Percentiles rank a stretch among this genome's conserved stretches.
phyloP scores from a whole-genome alignment of 2,797 vertebrate genomes.

The Sebastolobus altivelis region DNA sequence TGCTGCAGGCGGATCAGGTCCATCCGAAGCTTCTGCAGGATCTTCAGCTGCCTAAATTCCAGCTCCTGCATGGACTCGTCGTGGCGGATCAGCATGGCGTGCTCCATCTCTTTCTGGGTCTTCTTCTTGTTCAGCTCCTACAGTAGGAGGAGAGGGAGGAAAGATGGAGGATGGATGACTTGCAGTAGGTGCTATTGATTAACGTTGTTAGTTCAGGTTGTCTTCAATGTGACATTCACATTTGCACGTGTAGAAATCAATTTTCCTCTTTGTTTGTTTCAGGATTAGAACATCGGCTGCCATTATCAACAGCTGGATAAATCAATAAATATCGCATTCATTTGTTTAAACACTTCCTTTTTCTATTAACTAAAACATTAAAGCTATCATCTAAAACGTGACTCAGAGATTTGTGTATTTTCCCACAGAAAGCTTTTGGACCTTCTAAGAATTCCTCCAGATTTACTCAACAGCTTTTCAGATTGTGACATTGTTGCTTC shows the following conservation, averaged over 20 bases:
- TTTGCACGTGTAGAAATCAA: constrained; percentile 16
- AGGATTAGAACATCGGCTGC: not conserved
- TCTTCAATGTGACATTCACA: not conserved
- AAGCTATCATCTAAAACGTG: constrained; percentile 13
- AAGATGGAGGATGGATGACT: constrained; percentile 3
- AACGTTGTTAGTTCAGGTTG: not conserved
- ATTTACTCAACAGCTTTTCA: constrained; percentile 73
- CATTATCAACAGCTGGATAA: not conserved
- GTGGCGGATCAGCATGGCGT: constrained; percentile 97
- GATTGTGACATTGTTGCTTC: constrained; percentile 80
- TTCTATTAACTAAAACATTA: not conserved
- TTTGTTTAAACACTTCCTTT: not conserved
- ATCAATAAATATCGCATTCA: constrained; percentile 10
- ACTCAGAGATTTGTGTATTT: constrained; percentile 37
- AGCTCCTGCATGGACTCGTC: constrained; percentile 98
- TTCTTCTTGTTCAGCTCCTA: constrained; percentile 98
- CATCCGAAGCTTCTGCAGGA: constrained; percentile 97
- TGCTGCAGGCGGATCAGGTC: constrained; percentile 99
- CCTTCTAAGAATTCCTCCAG: constrained; percentile 30
- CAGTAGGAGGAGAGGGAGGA: not conserved
- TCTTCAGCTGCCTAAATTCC: constrained; percentile 96
- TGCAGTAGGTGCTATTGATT: not conserved
- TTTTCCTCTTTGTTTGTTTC: constrained; percentile 10
- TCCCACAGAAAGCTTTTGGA: constrained; percentile 40
- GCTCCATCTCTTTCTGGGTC: constrained; percentile 99